phyloP scores from a whole-genome alignment of 2,888 invertebrate genomes.

The Nebria salina region DNA sequence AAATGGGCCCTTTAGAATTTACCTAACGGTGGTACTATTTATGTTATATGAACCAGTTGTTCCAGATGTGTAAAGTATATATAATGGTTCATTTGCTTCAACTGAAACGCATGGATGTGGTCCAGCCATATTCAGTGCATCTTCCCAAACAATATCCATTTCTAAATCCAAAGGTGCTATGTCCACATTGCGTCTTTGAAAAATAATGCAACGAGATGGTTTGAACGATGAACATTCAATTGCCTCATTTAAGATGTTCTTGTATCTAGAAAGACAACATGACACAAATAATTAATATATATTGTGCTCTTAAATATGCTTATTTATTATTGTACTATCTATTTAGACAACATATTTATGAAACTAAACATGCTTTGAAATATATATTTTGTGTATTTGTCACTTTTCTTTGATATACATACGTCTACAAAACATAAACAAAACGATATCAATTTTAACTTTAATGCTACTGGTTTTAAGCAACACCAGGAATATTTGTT shows the following conservation, averaged over 20 bases:
- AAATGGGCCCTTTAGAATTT: neutral
- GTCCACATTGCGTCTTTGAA: conserved; percentile 77
- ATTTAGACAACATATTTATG: no score
- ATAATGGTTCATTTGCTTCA: conserved; percentile 89
- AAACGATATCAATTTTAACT: no score
- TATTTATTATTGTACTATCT: no score
- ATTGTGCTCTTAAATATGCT: no score
- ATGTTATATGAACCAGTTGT: conserved; percentile 70
- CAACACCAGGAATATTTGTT: no score
- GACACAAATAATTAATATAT: neutral
- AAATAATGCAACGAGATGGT: conserved; percentile 84
- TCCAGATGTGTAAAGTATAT: conserved; percentile 92
- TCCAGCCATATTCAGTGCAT: conserved; percentile 71
- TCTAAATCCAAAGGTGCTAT: conserved; percentile 71
- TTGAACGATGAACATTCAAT: conserved; percentile 76
- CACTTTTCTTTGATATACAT: no score
- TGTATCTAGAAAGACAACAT: conserved; percentile 67
- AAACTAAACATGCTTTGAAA: no score
- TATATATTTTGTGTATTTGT: no score
- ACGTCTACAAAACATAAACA: no score
- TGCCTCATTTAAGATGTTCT: conserved; percentile 84
- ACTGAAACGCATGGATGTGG: conserved; percentile 85
- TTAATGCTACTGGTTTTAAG: no score
- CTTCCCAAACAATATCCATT: conserved; percentile 82
- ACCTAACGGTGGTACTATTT: neutral